These are phyloP conservation scores for Zophobas morio DNA, from an alignment of 1,140 invertebrate genomes.

Conservation along the genomic window DNA sequence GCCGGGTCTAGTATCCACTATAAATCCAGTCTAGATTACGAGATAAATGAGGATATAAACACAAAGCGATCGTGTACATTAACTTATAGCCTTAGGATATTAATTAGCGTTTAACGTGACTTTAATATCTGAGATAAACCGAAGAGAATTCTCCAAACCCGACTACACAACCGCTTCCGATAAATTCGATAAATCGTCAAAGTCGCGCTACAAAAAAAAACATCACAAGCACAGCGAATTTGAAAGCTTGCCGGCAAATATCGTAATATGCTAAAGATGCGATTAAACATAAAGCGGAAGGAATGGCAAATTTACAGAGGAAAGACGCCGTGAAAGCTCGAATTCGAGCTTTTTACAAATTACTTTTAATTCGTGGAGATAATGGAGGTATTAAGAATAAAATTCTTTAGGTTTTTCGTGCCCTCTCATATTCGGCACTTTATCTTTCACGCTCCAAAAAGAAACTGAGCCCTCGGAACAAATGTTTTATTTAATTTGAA, in stretches of 20 bases:
- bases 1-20: constrained; percentile 26
- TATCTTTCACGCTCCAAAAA: constrained; percentile 42
- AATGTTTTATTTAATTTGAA: constrained; percentile 43
- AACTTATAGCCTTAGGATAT: constrained; percentile 47
- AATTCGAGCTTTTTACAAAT: constrained; percentile 42
- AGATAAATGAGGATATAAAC: constrained; percentile 53
- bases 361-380: constrained; percentile 47
- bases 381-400: constrained; percentile 46
- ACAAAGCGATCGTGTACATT: constrained; percentile 49
- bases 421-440: constrained; percentile 28
- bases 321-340: constrained; percentile 31
- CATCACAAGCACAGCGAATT: no score
- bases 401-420: constrained; percentile 20
- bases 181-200: constrained; percentile 47
- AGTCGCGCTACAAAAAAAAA: no score
- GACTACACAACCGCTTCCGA: constrained; percentile 18
- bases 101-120: constrained; percentile 50
- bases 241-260: no score
- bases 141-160: constrained; percentile 36
- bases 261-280: no score
- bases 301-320: not conserved
- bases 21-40: constrained; percentile 48
- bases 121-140: constrained; percentile 44
- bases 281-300: not conserved
- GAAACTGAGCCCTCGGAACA: constrained; percentile 14